phyloP scores from a whole-genome alignment of 2,888 invertebrate species.

The Caradrina kadenii region DNA sequence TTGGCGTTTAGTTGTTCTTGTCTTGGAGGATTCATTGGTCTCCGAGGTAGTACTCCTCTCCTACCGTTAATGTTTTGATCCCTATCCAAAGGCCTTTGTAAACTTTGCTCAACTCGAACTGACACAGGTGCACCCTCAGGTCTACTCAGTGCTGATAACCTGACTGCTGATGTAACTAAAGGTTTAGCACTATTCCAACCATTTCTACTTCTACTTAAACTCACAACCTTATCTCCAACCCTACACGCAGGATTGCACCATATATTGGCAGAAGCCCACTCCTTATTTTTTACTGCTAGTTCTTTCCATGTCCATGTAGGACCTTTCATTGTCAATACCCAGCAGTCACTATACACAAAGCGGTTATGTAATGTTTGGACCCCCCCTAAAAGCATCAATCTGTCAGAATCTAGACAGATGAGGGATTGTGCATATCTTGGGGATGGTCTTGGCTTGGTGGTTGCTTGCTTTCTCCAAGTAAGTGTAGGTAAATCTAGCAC shows the following conservation, averaged over 20 bases:
- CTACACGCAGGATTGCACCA: conserved; percentile 98
- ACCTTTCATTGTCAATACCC: conserved; percentile 95
- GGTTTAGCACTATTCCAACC: conserved; percentile 89
- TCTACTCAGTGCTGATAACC: conserved; percentile 82
- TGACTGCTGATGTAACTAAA: conserved; percentile 89
- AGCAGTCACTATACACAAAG: conserved; percentile 96
- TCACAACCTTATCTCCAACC: conserved; percentile 94
- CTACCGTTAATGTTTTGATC: conserved; percentile 94
- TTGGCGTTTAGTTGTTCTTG: conserved; percentile 70
- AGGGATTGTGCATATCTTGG: conserved; percentile 98
- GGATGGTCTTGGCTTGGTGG: conserved; percentile 93
- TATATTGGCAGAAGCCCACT: conserved; percentile 95
- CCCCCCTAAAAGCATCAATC: conserved; percentile 96
- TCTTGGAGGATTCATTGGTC: conserved; percentile 71
- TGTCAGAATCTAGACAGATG: conserved; percentile 94
- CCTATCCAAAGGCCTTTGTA: conserved; percentile 89
- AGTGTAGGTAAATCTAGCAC: conserved; percentile 94
- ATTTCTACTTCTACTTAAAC: conserved; percentile 92
- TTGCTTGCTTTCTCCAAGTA: conserved; percentile 94
- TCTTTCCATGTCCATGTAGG: conserved; percentile 94
- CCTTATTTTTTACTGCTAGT: conserved; percentile 93
- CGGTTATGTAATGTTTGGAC: conserved; percentile 95
- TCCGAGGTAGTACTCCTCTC: conserved; percentile 90
- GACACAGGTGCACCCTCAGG: conserved; percentile 86
- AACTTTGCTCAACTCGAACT: conserved; percentile 87